These are phyloP conservation scores for Stenolophus ochropezus DNA, from an alignment of 2,888 invertebrate species.

Conservation along the genomic window DNA sequence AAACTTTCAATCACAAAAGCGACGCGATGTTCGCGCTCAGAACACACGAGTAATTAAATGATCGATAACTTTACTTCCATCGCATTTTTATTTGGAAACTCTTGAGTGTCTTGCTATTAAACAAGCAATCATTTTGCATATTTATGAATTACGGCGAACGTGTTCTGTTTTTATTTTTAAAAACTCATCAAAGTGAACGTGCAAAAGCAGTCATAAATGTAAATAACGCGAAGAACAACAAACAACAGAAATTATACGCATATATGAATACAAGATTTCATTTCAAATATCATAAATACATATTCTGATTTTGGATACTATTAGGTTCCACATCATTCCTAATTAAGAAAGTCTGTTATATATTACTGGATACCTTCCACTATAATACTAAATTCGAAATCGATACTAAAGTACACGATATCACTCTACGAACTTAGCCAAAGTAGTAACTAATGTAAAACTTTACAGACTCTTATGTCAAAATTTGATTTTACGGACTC, in stretches of 20 bases:
- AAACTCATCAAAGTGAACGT: not conserved
- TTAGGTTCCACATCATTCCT: too few relatives aligned
- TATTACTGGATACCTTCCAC: too few relatives aligned
- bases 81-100: not conserved
- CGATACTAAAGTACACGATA: too few relatives aligned
- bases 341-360: too few relatives aligned
- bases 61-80: constrained; percentile 7
- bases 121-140: not conserved
- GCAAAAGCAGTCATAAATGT: not conserved
- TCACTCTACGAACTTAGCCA: too few relatives aligned
- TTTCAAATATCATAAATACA: too few relatives aligned
- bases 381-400: too few relatives aligned
- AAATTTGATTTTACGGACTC: too few relatives aligned
- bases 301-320: too few relatives aligned
- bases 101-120: not conserved
- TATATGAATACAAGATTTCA: not conserved
- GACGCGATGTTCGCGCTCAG: constrained; percentile 10
- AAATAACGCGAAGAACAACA: not conserved
- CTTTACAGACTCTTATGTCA: too few relatives aligned
- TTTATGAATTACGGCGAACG: not conserved
- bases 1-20: constrained; percentile 39
- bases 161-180: not conserved
- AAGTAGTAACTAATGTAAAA: too few relatives aligned
- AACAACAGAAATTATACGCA: not conserved
- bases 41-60: constrained; percentile 37